Percentiles rank a stretch among this genome's conserved stretches.
Conservation (phyloP, 2,888 invertebrate species). For the Monopis laevigella region DNA sequence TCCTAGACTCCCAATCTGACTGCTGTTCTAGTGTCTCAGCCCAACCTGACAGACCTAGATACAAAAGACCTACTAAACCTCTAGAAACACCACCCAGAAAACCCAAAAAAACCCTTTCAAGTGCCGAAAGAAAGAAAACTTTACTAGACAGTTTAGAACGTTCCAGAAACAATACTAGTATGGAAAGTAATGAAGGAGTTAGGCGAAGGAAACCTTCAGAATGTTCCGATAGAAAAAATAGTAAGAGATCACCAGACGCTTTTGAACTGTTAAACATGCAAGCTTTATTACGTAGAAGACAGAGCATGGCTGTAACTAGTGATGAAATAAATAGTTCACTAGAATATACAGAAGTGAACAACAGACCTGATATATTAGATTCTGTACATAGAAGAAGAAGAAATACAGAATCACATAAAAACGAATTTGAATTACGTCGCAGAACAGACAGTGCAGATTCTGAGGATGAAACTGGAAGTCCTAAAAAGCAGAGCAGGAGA, state of each 20-base stretch:
- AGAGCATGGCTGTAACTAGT: slow-evolving; percentile 58
- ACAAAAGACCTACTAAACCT: slow-evolving; percentile 48
- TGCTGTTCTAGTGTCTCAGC: slow-evolving; percentile 84
- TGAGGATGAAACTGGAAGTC: slow-evolving; percentile 44
- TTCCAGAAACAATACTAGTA: slow-evolving; percentile 56
- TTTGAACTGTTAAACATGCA: slow-evolving; percentile 54
- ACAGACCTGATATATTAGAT: slow-evolving; percentile 56
- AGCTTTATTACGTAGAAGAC: slow-evolving; percentile 47
- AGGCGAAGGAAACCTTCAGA: slow-evolving; percentile 50
- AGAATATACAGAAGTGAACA: slow-evolving; percentile 58
- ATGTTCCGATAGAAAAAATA: slow-evolving; percentile 39
- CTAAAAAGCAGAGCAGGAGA: slow-evolving; percentile 42
- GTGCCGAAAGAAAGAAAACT: slow-evolving; percentile 57
- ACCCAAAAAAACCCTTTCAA: slow-evolving; percentile 60
- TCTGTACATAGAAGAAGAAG: slow-evolving; percentile 43
- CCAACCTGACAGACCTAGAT: slow-evolving; percentile 55
- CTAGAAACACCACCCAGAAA: slow-evolving; percentile 47
- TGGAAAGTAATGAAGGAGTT: slow-evolving; percentile 52
- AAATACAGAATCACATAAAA: slow-evolving; percentile 28
- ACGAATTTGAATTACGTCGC: slow-evolving; percentile 44
- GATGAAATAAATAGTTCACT: slow-evolving; percentile 59
- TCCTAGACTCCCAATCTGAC: slow-evolving; percentile 90
- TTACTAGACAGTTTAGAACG: slow-evolving; percentile 57
- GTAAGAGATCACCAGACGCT: slow-evolving; percentile 42
- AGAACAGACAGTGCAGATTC: slow-evolving; percentile 55